phyloP scores from a whole-genome alignment of 2,888 invertebrate genomes.

The Aphelenchoides bicaudatus region DNA sequence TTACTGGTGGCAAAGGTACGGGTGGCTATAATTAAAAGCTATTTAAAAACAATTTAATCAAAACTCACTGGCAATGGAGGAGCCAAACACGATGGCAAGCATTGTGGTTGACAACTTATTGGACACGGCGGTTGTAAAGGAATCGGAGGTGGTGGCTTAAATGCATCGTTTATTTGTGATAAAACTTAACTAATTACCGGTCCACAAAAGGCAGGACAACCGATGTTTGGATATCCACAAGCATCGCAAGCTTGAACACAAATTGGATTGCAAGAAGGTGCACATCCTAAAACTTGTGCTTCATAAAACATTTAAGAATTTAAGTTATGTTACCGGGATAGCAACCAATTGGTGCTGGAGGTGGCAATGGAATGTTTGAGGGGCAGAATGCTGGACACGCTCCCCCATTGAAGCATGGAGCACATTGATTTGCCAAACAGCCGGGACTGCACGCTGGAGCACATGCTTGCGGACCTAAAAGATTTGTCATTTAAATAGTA shows the following conservation, averaged over 20 bases:
- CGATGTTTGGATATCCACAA: slow-evolving; percentile 1
- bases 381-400: slow-evolving; percentile 10
- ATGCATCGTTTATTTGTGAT: too few relatives aligned
- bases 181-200: too few relatives aligned
- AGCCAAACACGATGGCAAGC: too few relatives aligned
- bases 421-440: neutral
- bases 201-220: slow-evolving; percentile 13
- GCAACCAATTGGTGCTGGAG: too few relatives aligned
- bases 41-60: too few relatives aligned
- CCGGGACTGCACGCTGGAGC: slow-evolving; percentile 11
- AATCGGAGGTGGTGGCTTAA: slow-evolving; percentile 4
- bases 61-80: too few relatives aligned
- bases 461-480: slow-evolving; percentile 6
- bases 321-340: too few relatives aligned
- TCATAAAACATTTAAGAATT: too few relatives aligned
- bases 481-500: too few relatives aligned
- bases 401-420: slow-evolving; percentile 12
- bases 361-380: neutral
- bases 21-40: too few relatives aligned
- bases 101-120: slow-evolving; percentile 13
- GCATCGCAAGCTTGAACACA: slow-evolving; percentile 36
- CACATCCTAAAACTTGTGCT: slow-evolving; percentile 18
- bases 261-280: slow-evolving; percentile 38
- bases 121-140: slow-evolving; percentile 11
- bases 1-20: too few relatives aligned